Base-by-base conservation (phyloP, 2,797 vertebrate species). In the Pelodytes ibericus region DNA sequence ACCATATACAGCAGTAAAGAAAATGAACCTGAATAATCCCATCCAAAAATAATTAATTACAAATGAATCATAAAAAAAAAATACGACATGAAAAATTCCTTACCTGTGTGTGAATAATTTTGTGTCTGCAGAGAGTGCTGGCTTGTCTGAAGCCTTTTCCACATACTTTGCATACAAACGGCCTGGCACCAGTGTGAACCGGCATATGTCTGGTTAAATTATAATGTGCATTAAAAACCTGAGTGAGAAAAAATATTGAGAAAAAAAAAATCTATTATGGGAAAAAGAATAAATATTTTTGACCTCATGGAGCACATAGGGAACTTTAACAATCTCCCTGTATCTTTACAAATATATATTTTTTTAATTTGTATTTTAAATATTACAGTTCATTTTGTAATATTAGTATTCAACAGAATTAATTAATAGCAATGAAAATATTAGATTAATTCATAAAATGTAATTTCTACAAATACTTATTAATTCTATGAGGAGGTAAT, bases 81-180 rank as follows among this genome's bases (percentile, higher is more conserved):
- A 33, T 26, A 8, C 3, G 13, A 11, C 2, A 27, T 26, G 11
- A 27, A 26, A n/a, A 10, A 3, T 39, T 25, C 1, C 87, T 61
- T 92, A 95, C 94, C 94, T 95, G 94, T 20, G 94, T 95, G 84
- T 95, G 94, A 86, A 95, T 95, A 81, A 95, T 95, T 89, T 95
- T 95, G 86, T 95, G 94, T 76, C 94, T 87, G 87, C 94, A 95
- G 72, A 95, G 87, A 4, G 94, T 95, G 85, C 94, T 95, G 75
- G 94, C 94, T 80, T 95, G 94, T 63, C 94, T 92, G 72, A 95
- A 95, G 53, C 94, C 94, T 84, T 95, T 95, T 65, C 94, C 94
- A 68, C 94, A 95, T 69, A 95, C 93, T 87, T 95, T 95, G 85
- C 94, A 95, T 73, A 95, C 94, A 86, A 95, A 95, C 18, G 93